phyloP scores from a whole-genome alignment of 2,888 invertebrate species.

The Terebella lapidaria region DNA sequence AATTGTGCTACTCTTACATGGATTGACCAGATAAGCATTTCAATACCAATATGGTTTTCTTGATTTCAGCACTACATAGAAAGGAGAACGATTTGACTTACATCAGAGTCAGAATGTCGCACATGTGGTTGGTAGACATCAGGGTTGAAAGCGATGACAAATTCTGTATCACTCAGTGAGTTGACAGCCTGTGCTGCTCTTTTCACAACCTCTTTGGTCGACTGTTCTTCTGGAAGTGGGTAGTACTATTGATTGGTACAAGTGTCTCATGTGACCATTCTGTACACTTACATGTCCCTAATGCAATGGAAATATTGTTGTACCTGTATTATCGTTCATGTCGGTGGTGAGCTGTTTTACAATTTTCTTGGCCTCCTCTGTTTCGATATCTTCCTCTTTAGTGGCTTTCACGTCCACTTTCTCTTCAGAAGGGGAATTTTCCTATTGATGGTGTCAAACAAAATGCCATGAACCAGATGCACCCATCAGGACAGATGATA shows the following conservation, averaged over 20 bases:
- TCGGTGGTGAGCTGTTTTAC: constrained; percentile 57
- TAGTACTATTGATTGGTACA: no score
- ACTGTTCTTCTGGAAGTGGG: constrained; percentile 62
- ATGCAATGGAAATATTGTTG: no score
- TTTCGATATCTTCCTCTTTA: constrained; percentile 27
- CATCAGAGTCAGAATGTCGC: constrained; percentile 69
- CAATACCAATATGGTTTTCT: no score
- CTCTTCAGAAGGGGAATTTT: constrained; percentile 51
- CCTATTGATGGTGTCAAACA: no score
- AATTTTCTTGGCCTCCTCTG: constrained; percentile 77
- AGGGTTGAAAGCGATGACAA: constrained; percentile 96
- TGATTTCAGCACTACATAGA: neutral
- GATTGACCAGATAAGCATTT: no score
- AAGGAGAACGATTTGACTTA: constrained; percentile 23
- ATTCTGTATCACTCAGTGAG: constrained; percentile 90
- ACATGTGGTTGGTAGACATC: constrained; percentile 96
- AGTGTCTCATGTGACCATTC: no score
- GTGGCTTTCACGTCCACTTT: constrained; percentile 45
- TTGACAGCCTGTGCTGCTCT: constrained; percentile 87
- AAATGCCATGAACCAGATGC: no score
- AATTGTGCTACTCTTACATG: neutral
- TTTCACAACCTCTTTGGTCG: constrained; percentile 76
- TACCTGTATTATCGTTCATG: constrained; percentile 1
- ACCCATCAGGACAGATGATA: no score
- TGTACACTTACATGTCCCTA: no score